Evolutionary conservation across 2,797 vertebrate species (phyloP).

Genomic region (Pangasius djambal): DNA sequence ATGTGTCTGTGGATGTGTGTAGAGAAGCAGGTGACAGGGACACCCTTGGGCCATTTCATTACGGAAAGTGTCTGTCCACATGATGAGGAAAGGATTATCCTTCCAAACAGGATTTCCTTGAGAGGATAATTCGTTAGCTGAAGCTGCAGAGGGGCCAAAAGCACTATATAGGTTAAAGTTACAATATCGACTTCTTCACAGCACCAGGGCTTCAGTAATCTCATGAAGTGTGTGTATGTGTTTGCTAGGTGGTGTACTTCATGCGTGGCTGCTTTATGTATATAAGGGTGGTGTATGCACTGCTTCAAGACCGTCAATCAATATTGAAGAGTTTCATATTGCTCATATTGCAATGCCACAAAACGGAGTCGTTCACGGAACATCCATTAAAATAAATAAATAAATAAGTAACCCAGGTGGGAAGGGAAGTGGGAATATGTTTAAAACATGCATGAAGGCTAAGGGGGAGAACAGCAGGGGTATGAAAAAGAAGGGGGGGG

Average conservation of each 20-base stretch:
- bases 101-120: constrained; percentile 83
- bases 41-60: constrained; percentile 81
- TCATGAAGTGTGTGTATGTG: constrained; percentile 15
- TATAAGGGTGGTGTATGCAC: constrained; percentile 32
- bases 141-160: constrained; percentile 75
- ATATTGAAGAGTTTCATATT: constrained; percentile 29
- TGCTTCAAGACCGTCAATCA: constrained; percentile 1
- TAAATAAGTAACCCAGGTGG: constrained; percentile 28
- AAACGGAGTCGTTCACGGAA: constrained; percentile 61
- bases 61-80: constrained; percentile 83
- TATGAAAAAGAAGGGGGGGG: constrained; percentile 60
- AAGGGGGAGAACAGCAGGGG: constrained; percentile 65
- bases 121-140: constrained; percentile 83
- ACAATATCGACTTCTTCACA: constrained; percentile 82
- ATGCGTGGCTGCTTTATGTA: constrained; percentile 20
- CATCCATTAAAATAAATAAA: constrained; percentile 36
- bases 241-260: constrained; percentile 42
- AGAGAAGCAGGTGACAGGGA: constrained; percentile 64
- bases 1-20: constrained; percentile 19
- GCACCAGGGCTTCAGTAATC: constrained; percentile 53
- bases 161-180: constrained; percentile 80
- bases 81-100: constrained; percentile 85
- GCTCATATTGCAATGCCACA: constrained; percentile 18
- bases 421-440: constrained; percentile 34
- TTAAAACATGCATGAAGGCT: constrained; percentile 48